Evolutionary conservation across 2,113 vertebrate genomes (phyloP).

Genomic region (Grallaria varia): DNA sequence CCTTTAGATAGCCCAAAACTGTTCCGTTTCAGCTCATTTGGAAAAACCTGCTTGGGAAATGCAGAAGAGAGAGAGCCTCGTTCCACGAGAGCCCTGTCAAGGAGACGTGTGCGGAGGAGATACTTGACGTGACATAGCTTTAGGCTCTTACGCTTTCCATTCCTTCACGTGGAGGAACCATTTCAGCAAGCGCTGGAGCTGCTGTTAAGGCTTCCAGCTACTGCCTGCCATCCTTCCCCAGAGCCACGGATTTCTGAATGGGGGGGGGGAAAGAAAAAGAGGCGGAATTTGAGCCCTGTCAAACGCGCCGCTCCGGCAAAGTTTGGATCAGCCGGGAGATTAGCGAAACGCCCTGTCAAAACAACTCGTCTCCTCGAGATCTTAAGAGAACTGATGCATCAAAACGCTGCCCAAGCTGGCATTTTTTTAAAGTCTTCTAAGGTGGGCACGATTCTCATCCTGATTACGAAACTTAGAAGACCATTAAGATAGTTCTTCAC

Average conservation of each 20-base stretch:
- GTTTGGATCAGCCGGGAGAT: neutral
- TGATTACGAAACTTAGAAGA: neutral
- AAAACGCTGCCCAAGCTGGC: neutral
- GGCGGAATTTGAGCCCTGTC: neutral
- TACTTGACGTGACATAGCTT: constrained; percentile 20
- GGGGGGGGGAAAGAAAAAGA: neutral
- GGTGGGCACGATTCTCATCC: neutral
- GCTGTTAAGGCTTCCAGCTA: neutral
- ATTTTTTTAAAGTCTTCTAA: neutral
- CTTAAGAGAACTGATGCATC: neutral
- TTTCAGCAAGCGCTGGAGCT: neutral
- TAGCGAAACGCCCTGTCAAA: constrained; percentile 31
- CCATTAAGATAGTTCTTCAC: fast-evolving
- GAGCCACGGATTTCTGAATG: neutral
- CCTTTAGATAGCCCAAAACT: neutral
- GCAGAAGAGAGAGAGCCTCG: neutral
- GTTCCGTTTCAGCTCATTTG: neutral
- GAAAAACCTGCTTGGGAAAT: neutral
- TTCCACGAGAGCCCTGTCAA: neutral
- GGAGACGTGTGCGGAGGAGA: constrained; percentile 30
- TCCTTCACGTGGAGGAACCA: neutral
- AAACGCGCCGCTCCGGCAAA: neutral
- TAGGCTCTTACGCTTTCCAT: neutral
- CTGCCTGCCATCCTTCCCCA: constrained; percentile 9
- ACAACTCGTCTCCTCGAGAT: constrained; percentile 8